Percentiles rank a stretch among this genome's conserved stretches.
phyloP scores from a whole-genome alignment of 2,113 vertebrate genomes.

The Anarrhichthys ocellatus region DNA sequence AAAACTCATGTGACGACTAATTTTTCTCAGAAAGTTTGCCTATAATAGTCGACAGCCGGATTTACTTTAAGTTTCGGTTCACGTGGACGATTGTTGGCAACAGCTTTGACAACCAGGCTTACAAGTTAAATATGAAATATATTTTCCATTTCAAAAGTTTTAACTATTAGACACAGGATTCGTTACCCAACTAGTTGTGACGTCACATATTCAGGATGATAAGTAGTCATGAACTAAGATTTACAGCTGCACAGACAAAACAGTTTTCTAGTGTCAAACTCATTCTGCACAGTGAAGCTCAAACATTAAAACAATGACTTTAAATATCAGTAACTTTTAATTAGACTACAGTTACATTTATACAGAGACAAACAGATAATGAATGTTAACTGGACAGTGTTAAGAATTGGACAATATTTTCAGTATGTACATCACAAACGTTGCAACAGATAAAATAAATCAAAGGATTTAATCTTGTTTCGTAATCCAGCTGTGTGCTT shows the following conservation, averaged over 20 bases:
- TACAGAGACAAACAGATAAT: constrained; percentile 67
- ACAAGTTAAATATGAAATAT: no score
- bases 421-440: constrained; percentile 60
- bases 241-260: background rate
- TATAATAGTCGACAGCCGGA: background rate
- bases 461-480: background rate
- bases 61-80: background rate
- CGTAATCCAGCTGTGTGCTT: background rate
- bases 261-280: background rate
- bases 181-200: background rate
- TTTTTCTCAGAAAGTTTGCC: background rate
- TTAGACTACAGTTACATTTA: constrained; percentile 72
- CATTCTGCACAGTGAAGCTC: background rate
- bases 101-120: background rate
- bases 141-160: background rate
- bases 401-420: constrained; percentile 49
- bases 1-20: background rate
- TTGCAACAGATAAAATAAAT: background rate
- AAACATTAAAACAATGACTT: background rate
- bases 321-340: constrained; percentile 73
- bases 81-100: background rate
- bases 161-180: background rate
- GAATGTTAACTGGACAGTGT: constrained; percentile 42
- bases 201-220: background rate
- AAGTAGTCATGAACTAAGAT: background rate